These are phyloP conservation scores for Conops quadrifasciatus DNA, from an alignment of 2,888 invertebrate genomes.

Conservation along the genomic window DNA sequence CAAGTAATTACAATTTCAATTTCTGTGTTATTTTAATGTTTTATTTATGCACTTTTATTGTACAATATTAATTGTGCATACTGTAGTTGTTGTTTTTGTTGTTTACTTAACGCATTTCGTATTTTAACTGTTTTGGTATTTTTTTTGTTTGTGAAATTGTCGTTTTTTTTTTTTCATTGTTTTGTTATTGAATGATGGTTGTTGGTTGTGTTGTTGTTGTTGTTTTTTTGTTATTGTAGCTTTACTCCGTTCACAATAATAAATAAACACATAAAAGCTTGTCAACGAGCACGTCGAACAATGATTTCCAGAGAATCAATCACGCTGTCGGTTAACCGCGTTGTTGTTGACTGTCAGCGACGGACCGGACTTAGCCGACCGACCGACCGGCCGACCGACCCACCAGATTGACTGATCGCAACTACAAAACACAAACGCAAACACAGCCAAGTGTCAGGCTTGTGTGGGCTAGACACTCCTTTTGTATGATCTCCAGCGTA, in stretches of 20 bases:
- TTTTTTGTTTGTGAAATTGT: background rate
- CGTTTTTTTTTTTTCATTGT: background rate
- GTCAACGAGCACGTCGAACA: slow-evolving; percentile 23
- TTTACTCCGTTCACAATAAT: background rate
- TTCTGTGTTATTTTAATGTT: slow-evolving; percentile 1
- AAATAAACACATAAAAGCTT: background rate
- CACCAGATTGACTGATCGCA: background rate
- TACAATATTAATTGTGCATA: slow-evolving; percentile 13
- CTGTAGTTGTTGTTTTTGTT: slow-evolving; percentile 17
- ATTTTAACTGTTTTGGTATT: slow-evolving; percentile 21
- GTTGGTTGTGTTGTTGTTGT: background rate
- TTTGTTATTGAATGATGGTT: background rate
- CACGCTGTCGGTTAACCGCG: slow-evolving; percentile 12
- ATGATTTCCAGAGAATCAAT: slow-evolving; percentile 32
- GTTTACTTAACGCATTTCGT: slow-evolving; percentile 17
- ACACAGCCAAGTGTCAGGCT: too few relatives aligned
- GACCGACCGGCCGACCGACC: background rate
- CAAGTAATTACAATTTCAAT: slow-evolving; percentile 12
- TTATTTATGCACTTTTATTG: slow-evolving; percentile 23
- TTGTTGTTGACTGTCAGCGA: background rate
- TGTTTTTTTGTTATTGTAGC: too few relatives aligned
- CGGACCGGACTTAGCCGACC: background rate
- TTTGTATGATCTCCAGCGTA: too few relatives aligned
- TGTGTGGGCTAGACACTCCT: slow-evolving; percentile 29
- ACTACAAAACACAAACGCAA: too few relatives aligned